phyloP scores from a whole-genome alignment of 2,113 vertebrate genomes.

The Rhinichthys klamathensis region DNA sequence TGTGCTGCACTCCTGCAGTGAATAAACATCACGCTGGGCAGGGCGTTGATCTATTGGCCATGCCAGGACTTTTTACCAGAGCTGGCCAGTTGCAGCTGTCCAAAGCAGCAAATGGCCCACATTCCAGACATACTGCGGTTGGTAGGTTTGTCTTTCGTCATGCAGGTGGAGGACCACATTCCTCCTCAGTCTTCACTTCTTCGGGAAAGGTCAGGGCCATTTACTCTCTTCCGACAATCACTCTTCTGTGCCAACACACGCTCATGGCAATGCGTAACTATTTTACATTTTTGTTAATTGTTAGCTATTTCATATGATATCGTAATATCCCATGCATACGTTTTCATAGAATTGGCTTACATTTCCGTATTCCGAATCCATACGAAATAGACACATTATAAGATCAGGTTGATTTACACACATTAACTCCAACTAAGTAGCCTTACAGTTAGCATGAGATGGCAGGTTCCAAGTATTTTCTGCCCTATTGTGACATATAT shows the following conservation, averaged over 20 bases:
- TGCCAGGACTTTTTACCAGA: slow-evolving; percentile 19
- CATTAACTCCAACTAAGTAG: background rate
- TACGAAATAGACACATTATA: background rate
- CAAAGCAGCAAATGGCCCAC: slow-evolving; percentile 7
- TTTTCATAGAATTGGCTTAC: background rate
- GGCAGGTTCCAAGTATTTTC: too few relatives aligned
- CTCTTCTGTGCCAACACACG: background rate
- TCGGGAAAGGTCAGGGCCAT: background rate
- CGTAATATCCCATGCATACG: too few relatives aligned
- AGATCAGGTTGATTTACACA: background rate
- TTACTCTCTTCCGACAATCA: background rate
- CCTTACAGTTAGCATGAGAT: background rate
- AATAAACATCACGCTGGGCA: background rate
- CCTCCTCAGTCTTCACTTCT: background rate
- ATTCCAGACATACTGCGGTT: slow-evolving; percentile 49
- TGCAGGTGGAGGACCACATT: slow-evolving; percentile 39
- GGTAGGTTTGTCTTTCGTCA: slow-evolving; percentile 39
- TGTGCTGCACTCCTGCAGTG: background rate
- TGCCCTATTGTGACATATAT: too few relatives aligned
- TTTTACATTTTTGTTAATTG: too few relatives aligned
- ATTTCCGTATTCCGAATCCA: background rate
- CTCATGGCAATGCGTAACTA: too few relatives aligned
- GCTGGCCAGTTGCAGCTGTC: slow-evolving; percentile 27
- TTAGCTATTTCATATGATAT: too few relatives aligned
- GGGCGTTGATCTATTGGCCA: background rate